Evolutionary conservation across 2,797 vertebrate species (phyloP).

Genomic region (Cryptoprocta ferox): DNA sequence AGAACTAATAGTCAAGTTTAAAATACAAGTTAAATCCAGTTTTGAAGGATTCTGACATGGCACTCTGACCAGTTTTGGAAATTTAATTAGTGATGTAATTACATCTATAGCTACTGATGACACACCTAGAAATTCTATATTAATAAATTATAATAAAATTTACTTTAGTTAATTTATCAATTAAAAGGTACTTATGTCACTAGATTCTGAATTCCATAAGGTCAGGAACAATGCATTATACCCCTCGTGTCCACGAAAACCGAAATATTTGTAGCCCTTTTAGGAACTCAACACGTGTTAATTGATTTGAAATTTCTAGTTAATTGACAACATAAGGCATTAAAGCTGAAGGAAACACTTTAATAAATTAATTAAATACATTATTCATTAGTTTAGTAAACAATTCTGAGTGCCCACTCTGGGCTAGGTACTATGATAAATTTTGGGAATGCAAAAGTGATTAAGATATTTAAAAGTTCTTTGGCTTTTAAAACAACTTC

Average conservation of each 20-base stretch:
- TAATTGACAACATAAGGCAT: not conserved
- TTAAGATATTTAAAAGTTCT: not conserved
- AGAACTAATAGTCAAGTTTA: not conserved
- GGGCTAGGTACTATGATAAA: not conserved
- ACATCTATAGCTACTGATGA: conserved; percentile 8
- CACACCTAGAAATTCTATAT: not conserved
- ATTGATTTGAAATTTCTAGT: not conserved
- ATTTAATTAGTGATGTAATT: conserved; percentile 55
- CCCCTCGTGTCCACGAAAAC: not conserved
- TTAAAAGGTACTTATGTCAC: conserved; percentile 31
- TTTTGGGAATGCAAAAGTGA: not conserved
- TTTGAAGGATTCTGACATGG: not conserved
- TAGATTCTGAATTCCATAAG: conserved; percentile 45
- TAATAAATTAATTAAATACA: not conserved
- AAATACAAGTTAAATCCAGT: not conserved
- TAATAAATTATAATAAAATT: conserved; percentile 51
- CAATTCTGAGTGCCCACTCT: not conserved
- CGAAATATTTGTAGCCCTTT: not conserved
- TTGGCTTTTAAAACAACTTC: conserved; percentile 3
- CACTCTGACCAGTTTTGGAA: conserved; percentile 38
- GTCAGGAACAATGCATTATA: not conserved
- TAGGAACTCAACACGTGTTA: not conserved
- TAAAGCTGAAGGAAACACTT: not conserved
- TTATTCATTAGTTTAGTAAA: conserved; percentile 11
- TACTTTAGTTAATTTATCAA: conserved; percentile 39